These are phyloP conservation scores for Meandrina meandrites DNA, from an alignment of 92 coral and sea anemone genomes.

Conservation along the genomic window DNA sequence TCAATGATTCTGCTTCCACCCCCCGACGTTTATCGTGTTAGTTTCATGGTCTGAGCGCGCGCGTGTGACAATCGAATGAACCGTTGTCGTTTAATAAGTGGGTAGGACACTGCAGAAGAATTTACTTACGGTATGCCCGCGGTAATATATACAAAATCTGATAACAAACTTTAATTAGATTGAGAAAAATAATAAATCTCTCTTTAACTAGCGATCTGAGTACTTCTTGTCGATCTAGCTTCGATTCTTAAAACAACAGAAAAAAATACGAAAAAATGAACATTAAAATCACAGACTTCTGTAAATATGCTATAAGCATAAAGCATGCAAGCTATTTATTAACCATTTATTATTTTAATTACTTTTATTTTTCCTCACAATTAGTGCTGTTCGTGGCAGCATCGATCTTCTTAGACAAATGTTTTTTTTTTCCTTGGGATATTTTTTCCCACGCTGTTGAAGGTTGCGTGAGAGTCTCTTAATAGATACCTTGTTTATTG, in stretches of 20 bases:
- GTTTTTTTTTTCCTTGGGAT: not conserved
- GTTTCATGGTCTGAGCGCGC: too few relatives aligned
- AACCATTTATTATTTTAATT: not conserved
- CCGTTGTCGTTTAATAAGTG: too few relatives aligned
- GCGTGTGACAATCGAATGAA: too few relatives aligned
- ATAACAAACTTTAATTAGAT: too few relatives aligned
- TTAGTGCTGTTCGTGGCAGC: not conserved
- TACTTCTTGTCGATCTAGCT: not conserved
- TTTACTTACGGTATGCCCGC: too few relatives aligned
- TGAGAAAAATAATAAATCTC: too few relatives aligned
- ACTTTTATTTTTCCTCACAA: not conserved
- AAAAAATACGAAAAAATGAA: not conserved
- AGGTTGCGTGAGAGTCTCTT: not conserved
- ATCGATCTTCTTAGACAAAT: not conserved
- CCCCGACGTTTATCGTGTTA: too few relatives aligned
- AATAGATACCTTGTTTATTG: not conserved
- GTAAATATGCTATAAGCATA: not conserved
- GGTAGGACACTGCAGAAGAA: too few relatives aligned
- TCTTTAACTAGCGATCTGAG: too few relatives aligned
- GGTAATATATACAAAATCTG: too few relatives aligned
- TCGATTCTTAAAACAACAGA: not conserved
- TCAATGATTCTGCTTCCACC: too few relatives aligned
- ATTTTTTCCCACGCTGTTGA: not conserved
- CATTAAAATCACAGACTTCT: not conserved
- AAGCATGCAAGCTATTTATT: too few relatives aligned